Conservation (phyloP, 92 coral and sea anemone genomes). For the Phenganax stokvisi region DNA sequence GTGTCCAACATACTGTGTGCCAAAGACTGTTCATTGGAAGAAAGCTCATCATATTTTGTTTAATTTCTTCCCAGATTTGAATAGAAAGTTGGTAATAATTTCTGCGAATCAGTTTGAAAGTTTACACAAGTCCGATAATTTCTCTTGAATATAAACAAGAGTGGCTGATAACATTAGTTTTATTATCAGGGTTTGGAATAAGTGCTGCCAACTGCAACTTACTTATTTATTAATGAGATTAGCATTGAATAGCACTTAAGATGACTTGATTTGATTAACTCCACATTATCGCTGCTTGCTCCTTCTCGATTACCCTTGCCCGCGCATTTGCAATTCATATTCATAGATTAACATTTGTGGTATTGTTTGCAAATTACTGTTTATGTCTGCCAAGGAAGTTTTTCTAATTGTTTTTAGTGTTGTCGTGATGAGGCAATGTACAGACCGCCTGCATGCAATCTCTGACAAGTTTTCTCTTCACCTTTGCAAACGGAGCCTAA, state of each 20-base stretch:
- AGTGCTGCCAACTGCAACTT: constrained; percentile 39
- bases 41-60: constrained; percentile 1
- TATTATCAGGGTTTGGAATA: constrained; percentile 38
- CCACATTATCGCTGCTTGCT: constrained; percentile 38
- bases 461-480: not conserved
- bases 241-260: constrained; percentile 41
- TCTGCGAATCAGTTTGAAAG: not conserved
- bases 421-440: constrained; percentile 21
- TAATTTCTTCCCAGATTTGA: not conserved
- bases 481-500: not conserved
- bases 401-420: constrained; percentile 32
- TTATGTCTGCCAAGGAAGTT: constrained; percentile 57
- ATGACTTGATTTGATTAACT: constrained; percentile 45
- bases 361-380: constrained; percentile 62
- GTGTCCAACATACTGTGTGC: constrained; percentile 27
- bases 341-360: constrained; percentile 54
- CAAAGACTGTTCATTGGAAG: not conserved
- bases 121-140: constrained; percentile 29
- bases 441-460: too few species aligned
- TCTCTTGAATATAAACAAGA: constrained; percentile 42
- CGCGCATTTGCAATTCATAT: constrained; percentile 70
- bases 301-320: constrained; percentile 47
- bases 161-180: constrained; percentile 48
- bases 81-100: not conserved
- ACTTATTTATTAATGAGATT: constrained; percentile 45